A percentile compares a stretch with the other conserved stretches of the same genome.
These are phyloP conservation scores for Catamblyrhynchus diadema DNA, from an alignment of 2,797 vertebrate genomes.

Conservation along the genomic window DNA sequence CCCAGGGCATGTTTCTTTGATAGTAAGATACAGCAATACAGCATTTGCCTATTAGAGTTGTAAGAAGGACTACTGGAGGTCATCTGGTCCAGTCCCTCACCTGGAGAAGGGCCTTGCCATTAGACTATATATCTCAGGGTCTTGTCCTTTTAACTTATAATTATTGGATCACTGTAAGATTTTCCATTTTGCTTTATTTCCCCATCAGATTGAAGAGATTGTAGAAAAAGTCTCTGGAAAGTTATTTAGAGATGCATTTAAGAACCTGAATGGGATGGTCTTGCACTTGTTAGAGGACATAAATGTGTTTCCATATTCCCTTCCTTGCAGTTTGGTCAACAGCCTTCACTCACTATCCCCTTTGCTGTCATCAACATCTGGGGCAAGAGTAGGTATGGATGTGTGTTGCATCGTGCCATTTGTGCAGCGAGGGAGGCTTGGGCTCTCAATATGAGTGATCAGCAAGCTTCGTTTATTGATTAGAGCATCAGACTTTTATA, in stretches of 20 bases:
- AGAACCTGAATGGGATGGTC: neutral
- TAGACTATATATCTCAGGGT: neutral
- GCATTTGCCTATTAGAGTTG: neutral
- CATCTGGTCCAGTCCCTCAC: neutral
- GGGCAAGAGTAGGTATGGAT: neutral
- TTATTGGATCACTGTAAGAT: neutral
- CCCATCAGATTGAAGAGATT: neutral
- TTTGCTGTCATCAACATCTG: neutral
- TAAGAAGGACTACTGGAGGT: neutral
- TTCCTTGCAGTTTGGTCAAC: neutral
- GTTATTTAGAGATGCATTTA: neutral
- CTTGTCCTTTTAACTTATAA: neutral
- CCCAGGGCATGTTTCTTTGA: neutral
- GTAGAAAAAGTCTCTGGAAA: neutral
- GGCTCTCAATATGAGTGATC: too few species aligned
- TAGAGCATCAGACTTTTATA: too few species aligned
- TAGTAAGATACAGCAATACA: neutral
- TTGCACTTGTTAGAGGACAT: neutral
- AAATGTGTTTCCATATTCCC: neutral
- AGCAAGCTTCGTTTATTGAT: too few species aligned
- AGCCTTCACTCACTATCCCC: neutral
- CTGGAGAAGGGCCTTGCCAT: neutral
- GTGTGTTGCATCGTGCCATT: too few species aligned
- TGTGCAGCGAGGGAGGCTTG: too few species aligned
- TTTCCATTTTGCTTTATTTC: neutral